phyloP scores from a whole-genome alignment of 2,797 vertebrate genomes.

The Furcifer pardalis region DNA sequence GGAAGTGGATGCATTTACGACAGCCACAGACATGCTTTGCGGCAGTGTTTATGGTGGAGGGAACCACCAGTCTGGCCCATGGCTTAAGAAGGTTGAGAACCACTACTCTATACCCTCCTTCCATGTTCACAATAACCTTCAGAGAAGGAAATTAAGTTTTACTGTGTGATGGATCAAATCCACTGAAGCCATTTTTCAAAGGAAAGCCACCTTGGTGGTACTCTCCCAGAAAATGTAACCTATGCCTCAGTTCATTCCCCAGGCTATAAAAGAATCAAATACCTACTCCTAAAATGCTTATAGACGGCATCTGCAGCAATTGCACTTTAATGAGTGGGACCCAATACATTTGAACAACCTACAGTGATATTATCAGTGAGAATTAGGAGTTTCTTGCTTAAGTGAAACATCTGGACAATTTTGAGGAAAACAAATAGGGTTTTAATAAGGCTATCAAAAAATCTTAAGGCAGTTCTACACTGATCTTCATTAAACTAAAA shows the following conservation, averaged over 20 bases:
- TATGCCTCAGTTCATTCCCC: not conserved
- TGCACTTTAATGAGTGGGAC: not conserved
- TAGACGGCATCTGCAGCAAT: not conserved
- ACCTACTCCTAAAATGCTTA: not conserved
- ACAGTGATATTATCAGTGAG: not conserved
- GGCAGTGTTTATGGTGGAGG: no score
- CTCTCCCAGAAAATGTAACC: not conserved
- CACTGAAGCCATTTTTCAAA: not conserved
- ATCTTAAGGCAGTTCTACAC: not conserved
- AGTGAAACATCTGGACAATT: constrained; percentile 1
- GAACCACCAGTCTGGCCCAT: no score
- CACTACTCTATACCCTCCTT: no score
- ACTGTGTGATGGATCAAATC: not conserved
- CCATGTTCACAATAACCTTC: not conserved
- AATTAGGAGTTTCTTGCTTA: not conserved
- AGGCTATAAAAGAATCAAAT: not conserved
- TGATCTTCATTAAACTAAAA: not conserved
- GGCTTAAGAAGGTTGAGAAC: no score
- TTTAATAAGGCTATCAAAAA: not conserved
- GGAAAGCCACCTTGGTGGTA: not conserved
- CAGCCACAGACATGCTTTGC: no score
- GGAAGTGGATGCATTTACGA: no score
- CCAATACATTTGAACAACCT: not conserved
- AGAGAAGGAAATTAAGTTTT: not conserved
- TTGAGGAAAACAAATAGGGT: not conserved